Evolutionary conservation across 1,140 invertebrate species (phyloP), one percentile per base, ranked within the genome.

Genomic region (Drosophila sucinea): DNA sequence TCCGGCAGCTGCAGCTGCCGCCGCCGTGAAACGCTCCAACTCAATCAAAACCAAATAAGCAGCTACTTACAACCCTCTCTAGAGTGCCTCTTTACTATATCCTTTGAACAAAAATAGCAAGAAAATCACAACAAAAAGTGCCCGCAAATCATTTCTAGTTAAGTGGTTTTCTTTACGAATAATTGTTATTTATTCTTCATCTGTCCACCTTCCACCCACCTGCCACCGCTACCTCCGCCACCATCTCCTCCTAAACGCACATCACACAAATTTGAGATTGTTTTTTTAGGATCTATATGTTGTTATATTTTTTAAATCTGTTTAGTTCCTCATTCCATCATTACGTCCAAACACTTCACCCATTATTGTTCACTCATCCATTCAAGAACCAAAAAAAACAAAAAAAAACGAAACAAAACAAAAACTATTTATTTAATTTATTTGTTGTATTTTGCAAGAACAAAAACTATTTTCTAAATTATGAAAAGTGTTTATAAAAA

Each of bases 1-100:
- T 10, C 44, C 44, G 44, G 44, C 44, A 51, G 44, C 44, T 51
- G 44, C 44, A 27, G 44, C 44, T 23, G 44, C 17, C 5, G 40
- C 63, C 1, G 75, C 44, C 55, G 82, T 86, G 17, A 55, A 87
- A 32, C 83, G 83, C 7, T 89, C 83, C 10, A 86, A 87, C 54
- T 87, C 83, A n/a, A 86, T 86, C 40, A 86, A 86, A 77, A 89
- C 72, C 47, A 86, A 86, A 78, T 86, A 55, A 85, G 33, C 47
- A 40, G 35, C 55, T 23, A 69, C 23, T 44, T 23, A 27, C 6
- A 27, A 27, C 4, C 57, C 30, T 40, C 4, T 47, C 30, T 40
- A 65, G 71, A 73, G 72, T 70, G 70, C 65, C 70, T 72, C 67
- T 71, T 70, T 40, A 8, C 51, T 25, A 47, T 6, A 56, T 58